phyloP scores from a whole-genome alignment of 2,113 vertebrate genomes.

The Scomber japonicus region DNA sequence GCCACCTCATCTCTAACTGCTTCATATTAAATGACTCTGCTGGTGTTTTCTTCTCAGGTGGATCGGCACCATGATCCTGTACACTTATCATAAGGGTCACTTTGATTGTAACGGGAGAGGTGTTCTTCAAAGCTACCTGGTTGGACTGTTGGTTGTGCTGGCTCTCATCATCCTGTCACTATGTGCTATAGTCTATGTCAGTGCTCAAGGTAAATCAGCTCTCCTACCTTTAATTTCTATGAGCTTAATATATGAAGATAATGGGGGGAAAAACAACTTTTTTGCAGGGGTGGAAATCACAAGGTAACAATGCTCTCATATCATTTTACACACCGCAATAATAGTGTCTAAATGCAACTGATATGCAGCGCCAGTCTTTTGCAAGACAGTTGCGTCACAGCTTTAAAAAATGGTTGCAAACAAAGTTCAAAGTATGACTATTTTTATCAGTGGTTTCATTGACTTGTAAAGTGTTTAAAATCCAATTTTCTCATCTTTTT shows the following conservation, averaged over 20 bases:
- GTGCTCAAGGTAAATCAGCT: conserved; percentile 90
- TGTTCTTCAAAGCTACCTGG: conserved; percentile 90
- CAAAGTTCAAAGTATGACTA: neutral
- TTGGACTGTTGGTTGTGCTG: conserved; percentile 90
- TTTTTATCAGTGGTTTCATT: too few species aligned
- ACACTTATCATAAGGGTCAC: conserved; percentile 84
- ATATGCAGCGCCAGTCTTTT: neutral
- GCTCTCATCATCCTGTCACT: conserved; percentile 88
- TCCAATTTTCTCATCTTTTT: too few species aligned
- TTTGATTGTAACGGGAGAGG: conserved; percentile 88
- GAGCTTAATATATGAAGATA: neutral
- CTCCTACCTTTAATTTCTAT: neutral
- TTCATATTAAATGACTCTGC: neutral
- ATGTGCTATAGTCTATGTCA: conserved; percentile 90
- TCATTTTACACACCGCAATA: neutral
- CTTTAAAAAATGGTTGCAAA: neutral
- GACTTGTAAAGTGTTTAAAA: too few species aligned
- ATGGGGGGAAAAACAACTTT: too few species aligned
- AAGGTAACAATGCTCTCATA: neutral
- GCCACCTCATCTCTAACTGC: neutral
- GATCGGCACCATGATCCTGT: conserved; percentile 90
- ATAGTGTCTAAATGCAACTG: neutral
- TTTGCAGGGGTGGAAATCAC: neutral
- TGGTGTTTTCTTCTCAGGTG: conserved; percentile 84
- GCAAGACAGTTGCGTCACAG: neutral